Base-by-base conservation (phyloP, 2,797 vertebrate genomes). In the Liparis tanakae region DNA sequence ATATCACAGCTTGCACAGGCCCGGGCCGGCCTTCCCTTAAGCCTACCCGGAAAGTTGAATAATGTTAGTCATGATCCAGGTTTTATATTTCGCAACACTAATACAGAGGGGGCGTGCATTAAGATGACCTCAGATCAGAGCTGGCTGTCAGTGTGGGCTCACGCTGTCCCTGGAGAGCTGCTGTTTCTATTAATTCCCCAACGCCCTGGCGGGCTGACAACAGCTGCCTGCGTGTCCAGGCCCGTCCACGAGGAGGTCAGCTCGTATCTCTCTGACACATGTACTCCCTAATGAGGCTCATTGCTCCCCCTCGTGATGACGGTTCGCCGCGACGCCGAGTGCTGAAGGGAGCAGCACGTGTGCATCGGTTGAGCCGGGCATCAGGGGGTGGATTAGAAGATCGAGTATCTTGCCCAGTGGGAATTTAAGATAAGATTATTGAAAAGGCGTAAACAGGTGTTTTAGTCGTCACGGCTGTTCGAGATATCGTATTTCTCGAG, bases 111-210 rank as follows among this genome's bases (percentile, higher is more conserved):
- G 81, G 75, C 75, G 85, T 85, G 83, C 64, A 86, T 87, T 88
- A 84, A 85, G 87, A 90, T 90, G 87, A 91, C 90, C 88, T 84
- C 61, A 81, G 89, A 91, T 85, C 90, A 87, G 82, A 80, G 73
- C 75, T 76, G 85, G 84, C 83, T 91, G 86, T 88, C 88, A 84
- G 74, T 76, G 83, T 79, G 85, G 79, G 60, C 84, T 81, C 86
- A 89, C 86, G 64, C 70, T 76, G 86, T 91, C 92, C 87, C 92
- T 84, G 78, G 88, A 89, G 90, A 87, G 85, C 89, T 85, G 84
- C 84, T 89, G 88, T 80, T 92, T 88, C 92, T 93, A 91, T 93
- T 92, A 91, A 93, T 93, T 91, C 87, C 86, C 81, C 72, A 41
- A 62, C 55, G 78, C 77, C 76, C 79, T 84, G 91, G 88, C 88